Evolutionary conservation across 2,888 invertebrate species (phyloP).

Genomic region (Drosophila paramelanica): DNA sequence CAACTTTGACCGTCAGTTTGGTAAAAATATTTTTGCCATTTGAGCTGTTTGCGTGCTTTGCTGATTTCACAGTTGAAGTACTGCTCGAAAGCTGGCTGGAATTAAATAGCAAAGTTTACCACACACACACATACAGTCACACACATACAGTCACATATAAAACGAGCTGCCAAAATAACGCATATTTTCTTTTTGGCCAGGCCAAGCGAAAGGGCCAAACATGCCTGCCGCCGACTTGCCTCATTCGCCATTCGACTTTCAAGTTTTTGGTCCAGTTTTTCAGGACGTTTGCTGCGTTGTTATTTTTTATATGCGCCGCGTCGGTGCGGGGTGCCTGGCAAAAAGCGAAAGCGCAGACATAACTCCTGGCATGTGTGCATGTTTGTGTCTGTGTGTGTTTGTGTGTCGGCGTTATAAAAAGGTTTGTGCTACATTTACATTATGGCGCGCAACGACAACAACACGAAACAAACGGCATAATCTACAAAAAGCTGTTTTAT

Average conservation of each 20-base stretch:
- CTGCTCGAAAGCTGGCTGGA: conserved; percentile 69
- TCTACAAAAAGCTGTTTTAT: conserved; percentile 54
- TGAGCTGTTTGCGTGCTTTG: conserved; percentile 63
- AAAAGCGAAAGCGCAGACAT: conserved; percentile 79
- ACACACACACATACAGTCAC: conserved; percentile 5
- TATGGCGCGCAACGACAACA: conserved; percentile 72
- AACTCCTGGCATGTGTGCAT: conserved; percentile 64
- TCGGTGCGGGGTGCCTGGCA: conserved; percentile 34
- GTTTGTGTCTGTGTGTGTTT: conserved; percentile 23
- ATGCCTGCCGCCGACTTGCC: conserved; percentile 33
- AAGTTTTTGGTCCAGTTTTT: conserved; percentile 75
- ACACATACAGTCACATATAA: conserved; percentile 17
- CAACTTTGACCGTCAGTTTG: conserved; percentile 45
- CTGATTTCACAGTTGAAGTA: conserved; percentile 78
- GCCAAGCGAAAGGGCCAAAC: conserved; percentile 53
- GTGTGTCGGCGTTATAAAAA: conserved; percentile 72
- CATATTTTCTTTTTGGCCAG: conserved; percentile 62
- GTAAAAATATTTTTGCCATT: conserved; percentile 50
- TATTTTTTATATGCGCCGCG: conserved; percentile 54
- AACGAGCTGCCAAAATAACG: conserved; percentile 59
- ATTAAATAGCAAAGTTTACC: conserved; percentile 72
- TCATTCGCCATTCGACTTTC: conserved; percentile 58
- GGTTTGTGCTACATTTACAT: conserved; percentile 81
- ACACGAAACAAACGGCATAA: conserved; percentile 76
- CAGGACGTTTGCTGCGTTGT: conserved; percentile 59